Conservation (phyloP, 2,797 vertebrate species). For the Sitta carolinensis region DNA sequence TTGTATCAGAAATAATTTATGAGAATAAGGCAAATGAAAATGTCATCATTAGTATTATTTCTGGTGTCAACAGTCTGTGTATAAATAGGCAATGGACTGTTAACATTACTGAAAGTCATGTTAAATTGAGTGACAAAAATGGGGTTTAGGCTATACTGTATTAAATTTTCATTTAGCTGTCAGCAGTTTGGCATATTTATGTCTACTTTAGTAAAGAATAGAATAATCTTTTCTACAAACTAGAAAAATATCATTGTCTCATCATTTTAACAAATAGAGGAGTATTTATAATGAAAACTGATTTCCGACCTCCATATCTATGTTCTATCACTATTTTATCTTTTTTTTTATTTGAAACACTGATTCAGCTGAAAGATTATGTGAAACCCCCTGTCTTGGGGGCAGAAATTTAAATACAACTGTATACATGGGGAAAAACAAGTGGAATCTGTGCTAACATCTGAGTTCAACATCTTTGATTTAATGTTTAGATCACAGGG, state of each 20-base stretch:
- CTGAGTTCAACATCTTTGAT: constrained; percentile 42
- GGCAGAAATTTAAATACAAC: background rate
- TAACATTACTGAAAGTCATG: background rate
- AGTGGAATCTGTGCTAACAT: constrained; percentile 2
- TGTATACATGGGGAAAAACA: constrained; percentile 9
- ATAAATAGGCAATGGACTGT: constrained; percentile 34
- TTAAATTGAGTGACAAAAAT: constrained; percentile 44
- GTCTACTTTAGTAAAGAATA: constrained; percentile 20
- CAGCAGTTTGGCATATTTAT: constrained; percentile 43
- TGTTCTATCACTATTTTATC: background rate
- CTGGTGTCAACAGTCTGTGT: constrained; percentile 6
- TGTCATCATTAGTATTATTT: constrained; percentile 19
- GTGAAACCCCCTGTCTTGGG: background rate
- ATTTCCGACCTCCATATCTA: background rate
- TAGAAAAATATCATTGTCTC: constrained; percentile 2
- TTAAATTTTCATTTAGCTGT: constrained; percentile 46
- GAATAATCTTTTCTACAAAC: constrained; percentile 16
- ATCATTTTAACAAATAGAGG: constrained; percentile 1
- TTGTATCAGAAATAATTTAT: background rate
- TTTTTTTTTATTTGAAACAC: background rate
- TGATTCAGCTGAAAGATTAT: background rate
- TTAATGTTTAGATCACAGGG: constrained; percentile 40
- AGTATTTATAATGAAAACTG: constrained; percentile 20
- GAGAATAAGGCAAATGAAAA: background rate
- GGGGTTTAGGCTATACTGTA: background rate